Evolutionary conservation across 2,888 invertebrate genomes (phyloP), one percentile per base, ranked within the genome.

Genomic region (Acanthosepion esculentum): DNA sequence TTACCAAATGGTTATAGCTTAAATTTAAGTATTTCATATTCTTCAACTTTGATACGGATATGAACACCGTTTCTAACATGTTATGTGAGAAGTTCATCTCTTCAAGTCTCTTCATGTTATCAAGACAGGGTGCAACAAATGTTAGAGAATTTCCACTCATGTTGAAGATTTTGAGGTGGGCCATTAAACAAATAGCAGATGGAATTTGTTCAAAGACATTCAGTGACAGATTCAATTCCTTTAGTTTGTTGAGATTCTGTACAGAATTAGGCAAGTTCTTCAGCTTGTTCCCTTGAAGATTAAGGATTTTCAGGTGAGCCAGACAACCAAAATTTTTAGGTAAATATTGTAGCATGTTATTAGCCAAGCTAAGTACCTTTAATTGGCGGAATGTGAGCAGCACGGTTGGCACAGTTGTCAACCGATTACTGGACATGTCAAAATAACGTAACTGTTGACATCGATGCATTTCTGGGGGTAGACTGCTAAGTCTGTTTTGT

Each of bases 31-130:
- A 96, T 41, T 95, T 95, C 5, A 97, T 95, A 12, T 95, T 95
- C 26, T 95, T 96, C 3, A 97, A 96, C 48, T 96, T 95, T 64
- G 95, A 95, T 26, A 97, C 95, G 92, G 96, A 95, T 29, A 96
- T 95, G 12, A 97, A 96, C 55, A 97, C 95, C 8, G 96, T 95
- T 91, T 96, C 96, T 94, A 97, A 96, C 55, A 95, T 95, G 95
- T 97, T 97, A 92, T 95, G 95, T 41, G 96, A 95, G 29, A 97
- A 94, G 94, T 97, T 97, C 10, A 97, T 95, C 94, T 97, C 97
- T 78, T 96, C 95, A 26, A 97, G 96, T 41, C 96, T 95, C 59
- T 95, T 95, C 91, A 97, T 95, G 53, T 96, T 95, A 92, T 97
- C 96, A 94, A 97, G 96, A 94, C 97, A 97, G 12, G 96, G 96